Evolutionary conservation across 1,140 invertebrate species (phyloP).

Genomic region (Drosophila pallidifrons): DNA sequence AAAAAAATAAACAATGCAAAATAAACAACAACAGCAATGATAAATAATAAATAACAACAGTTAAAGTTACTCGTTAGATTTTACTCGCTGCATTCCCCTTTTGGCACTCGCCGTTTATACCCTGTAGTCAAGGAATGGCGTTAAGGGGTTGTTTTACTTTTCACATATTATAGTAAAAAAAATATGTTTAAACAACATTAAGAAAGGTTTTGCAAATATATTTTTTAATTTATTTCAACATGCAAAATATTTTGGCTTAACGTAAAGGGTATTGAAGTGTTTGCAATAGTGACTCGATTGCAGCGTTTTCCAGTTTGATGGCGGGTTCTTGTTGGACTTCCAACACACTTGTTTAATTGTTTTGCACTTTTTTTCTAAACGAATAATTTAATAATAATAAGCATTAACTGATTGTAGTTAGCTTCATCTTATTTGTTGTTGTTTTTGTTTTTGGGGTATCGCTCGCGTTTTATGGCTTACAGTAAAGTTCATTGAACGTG

Average conservation of each 20-base stretch:
- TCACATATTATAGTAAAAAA: too few relatives aligned
- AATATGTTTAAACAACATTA: too few relatives aligned
- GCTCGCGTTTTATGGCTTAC: conserved; percentile 46
- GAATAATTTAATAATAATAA: conserved; percentile 68
- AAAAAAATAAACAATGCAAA: conserved; percentile 31
- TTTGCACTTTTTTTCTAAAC: conserved; percentile 34
- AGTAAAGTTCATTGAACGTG: conserved; percentile 73
- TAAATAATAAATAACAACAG: conserved; percentile 25
- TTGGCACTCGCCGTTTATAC: conserved; percentile 8
- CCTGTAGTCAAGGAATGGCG: not conserved
- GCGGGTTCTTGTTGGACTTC: conserved; percentile 1
- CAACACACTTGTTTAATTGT: conserved; percentile 31
- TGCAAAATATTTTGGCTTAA: not conserved
- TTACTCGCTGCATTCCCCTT: conserved; percentile 11
- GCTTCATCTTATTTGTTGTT: conserved; percentile 15
- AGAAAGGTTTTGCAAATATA: too few relatives aligned
- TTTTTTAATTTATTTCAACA: too few relatives aligned
- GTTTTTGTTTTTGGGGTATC: conserved; percentile 10
- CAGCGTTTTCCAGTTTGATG: not conserved
- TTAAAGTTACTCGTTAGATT: conserved; percentile 27
- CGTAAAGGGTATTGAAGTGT: not conserved
- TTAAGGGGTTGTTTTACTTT: too few relatives aligned
- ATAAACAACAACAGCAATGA: not conserved
- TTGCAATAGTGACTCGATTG: not conserved
- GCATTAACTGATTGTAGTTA: conserved; percentile 36